Conservation (phyloP, 1,140 invertebrate species). For the Leptinotarsa undecemlineata region DNA sequence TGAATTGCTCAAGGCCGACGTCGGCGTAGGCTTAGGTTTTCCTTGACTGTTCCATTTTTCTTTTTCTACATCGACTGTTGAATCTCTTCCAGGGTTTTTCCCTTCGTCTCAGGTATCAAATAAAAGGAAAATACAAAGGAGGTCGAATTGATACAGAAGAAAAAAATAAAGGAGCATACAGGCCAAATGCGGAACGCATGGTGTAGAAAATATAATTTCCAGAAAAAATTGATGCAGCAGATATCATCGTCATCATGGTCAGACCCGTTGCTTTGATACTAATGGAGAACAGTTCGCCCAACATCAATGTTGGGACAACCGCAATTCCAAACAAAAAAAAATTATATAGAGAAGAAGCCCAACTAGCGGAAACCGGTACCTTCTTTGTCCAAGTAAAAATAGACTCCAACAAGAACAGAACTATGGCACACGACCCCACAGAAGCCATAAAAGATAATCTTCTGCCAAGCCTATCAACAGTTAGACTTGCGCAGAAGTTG, state of each 20-base stretch:
- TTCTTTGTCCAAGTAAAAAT: slow-evolving; percentile 42
- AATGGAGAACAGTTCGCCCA: slow-evolving; percentile 51
- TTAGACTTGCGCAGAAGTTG: slow-evolving; percentile 57
- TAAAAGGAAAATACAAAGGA: slow-evolving; percentile 79
- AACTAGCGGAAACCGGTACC: slow-evolving; percentile 39
- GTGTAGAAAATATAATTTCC: slow-evolving; percentile 53
- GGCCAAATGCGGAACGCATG: slow-evolving; percentile 61
- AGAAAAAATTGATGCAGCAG: slow-evolving; percentile 38
- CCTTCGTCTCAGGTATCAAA: slow-evolving; percentile 90
- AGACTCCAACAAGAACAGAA: slow-evolving; percentile 56
- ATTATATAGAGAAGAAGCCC: slow-evolving; percentile 46
- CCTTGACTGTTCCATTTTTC: too few relatives aligned
- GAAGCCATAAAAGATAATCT: slow-evolving; percentile 40
- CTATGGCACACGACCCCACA: slow-evolving; percentile 29
- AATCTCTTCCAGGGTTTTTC: slow-evolving; percentile 62
- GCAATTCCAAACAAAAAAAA: slow-evolving; percentile 46
- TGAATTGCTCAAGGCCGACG: too few relatives aligned
- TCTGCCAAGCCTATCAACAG: slow-evolving; percentile 62
- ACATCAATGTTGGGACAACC: slow-evolving; percentile 47
- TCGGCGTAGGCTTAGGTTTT: too few relatives aligned
- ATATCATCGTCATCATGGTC: slow-evolving; percentile 38
- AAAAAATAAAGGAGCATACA: slow-evolving; percentile 79
- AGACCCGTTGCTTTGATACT: slow-evolving; percentile 47
- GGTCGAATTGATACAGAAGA: slow-evolving; percentile 69
- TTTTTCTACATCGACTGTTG: slow-evolving; percentile 66